phyloP scores from a whole-genome alignment of 2,888 invertebrate species.

The Eristalis tenax region DNA sequence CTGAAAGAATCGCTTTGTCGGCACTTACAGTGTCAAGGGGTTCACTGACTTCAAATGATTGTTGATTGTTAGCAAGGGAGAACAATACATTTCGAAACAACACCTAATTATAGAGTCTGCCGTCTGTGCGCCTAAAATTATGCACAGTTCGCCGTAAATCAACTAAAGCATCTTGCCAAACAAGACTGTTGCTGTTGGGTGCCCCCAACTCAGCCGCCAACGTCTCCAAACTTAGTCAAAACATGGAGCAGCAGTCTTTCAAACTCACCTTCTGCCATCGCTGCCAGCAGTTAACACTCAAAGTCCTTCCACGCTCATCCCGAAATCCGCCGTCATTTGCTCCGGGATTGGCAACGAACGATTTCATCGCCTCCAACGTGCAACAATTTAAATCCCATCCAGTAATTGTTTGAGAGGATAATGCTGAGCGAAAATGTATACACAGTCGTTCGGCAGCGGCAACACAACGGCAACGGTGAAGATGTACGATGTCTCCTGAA shows the following conservation, averaged over 20 bases:
- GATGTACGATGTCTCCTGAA: conserved; percentile 4
- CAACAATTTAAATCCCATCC: conserved; percentile 38
- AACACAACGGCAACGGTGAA: neutral
- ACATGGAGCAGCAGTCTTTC: too few relatives aligned
- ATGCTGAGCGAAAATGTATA: conserved; percentile 4
- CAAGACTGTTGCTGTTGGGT: too few relatives aligned
- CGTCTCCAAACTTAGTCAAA: too few relatives aligned
- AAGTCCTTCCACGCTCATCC: neutral
- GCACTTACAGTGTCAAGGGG: neutral
- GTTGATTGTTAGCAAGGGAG: too few relatives aligned
- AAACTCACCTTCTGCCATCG: too few relatives aligned
- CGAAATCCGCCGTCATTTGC: neutral
- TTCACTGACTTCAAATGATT: neutral
- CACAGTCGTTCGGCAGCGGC: neutral
- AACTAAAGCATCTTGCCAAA: too few relatives aligned
- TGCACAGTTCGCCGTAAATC: too few relatives aligned
- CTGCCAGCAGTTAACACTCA: neutral
- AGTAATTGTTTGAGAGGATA: conserved; percentile 43
- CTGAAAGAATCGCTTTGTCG: too few relatives aligned
- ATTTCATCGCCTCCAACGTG: neutral
- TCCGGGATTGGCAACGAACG: neutral
- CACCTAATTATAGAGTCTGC: too few relatives aligned
- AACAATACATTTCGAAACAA: too few relatives aligned
- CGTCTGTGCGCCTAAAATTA: too few relatives aligned
- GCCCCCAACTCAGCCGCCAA: too few relatives aligned